phyloP scores from a whole-genome alignment of 2,888 invertebrate genomes.

The Nymphalis c-album region DNA sequence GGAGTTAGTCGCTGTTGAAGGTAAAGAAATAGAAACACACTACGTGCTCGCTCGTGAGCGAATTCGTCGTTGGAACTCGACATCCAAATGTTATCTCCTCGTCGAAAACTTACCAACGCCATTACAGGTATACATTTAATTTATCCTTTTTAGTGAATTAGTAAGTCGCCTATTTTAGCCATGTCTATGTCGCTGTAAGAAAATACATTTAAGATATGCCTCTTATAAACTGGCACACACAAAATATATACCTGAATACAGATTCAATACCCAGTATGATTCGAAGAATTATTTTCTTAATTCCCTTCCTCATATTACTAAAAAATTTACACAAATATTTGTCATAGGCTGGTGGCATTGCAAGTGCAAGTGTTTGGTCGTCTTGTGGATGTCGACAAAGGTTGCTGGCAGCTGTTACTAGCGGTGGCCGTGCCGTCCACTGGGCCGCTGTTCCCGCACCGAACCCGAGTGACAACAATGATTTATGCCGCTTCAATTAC shows the following conservation, averaged over 20 bases:
- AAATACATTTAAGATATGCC: too few relatives aligned
- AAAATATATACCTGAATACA: too few relatives aligned
- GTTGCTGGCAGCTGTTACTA: slow-evolving; percentile 84
- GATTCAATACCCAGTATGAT: too few relatives aligned
- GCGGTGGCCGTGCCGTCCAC: slow-evolving; percentile 84
- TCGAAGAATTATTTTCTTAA: too few relatives aligned
- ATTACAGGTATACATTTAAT: slow-evolving; percentile 72
- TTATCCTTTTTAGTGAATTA: background rate
- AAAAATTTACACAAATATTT: background rate
- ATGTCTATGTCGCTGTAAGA: too few relatives aligned
- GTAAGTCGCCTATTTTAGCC: too few relatives aligned
- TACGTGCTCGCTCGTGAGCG: slow-evolving; percentile 84
- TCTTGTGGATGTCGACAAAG: slow-evolving; percentile 84
- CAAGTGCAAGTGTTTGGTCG: slow-evolving; percentile 83
- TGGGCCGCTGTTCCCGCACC: slow-evolving; percentile 83
- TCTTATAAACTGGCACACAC: too few relatives aligned
- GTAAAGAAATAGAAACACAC: slow-evolving; percentile 86
- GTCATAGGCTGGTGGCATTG: slow-evolving; percentile 82
- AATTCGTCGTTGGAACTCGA: slow-evolving; percentile 85
- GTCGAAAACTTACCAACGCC: slow-evolving; percentile 85
- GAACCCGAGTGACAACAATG: slow-evolving; percentile 71
- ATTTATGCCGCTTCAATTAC: slow-evolving; percentile 72
- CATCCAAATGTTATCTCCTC: slow-evolving; percentile 84
- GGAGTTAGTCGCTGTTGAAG: slow-evolving; percentile 85
- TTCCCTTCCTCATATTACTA: too few relatives aligned